Percentiles rank a stretch among this genome's conserved stretches.
Conservation (phyloP, 1,140 invertebrate genomes). For the Sesamia nonagrioides region DNA sequence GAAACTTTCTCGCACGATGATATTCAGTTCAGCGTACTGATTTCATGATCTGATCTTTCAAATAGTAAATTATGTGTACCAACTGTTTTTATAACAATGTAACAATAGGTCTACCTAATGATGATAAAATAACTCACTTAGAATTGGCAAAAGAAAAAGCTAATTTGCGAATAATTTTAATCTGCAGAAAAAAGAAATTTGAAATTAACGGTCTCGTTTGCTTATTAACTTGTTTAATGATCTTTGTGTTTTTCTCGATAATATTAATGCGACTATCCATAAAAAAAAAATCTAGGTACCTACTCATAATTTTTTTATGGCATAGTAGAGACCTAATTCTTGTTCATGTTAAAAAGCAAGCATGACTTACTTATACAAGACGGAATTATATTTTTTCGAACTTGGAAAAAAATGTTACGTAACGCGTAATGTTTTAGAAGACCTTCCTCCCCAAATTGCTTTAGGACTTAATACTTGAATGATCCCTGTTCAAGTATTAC, state of each 20-base stretch:
- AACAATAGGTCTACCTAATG: conserved; percentile 34
- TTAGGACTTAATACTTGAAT: no score
- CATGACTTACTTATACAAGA: no score
- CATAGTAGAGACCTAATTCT: no score
- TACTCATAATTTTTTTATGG: no score
- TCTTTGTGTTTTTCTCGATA: not conserved
- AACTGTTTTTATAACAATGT: conserved; percentile 28
- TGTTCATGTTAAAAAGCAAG: no score
- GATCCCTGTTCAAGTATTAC: no score
- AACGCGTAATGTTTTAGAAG: no score
- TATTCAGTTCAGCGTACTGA: conserved; percentile 56
- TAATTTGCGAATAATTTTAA: not conserved
- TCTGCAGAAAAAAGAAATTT: not conserved
- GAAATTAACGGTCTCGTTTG: not conserved
- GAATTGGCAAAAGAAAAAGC: not conserved
- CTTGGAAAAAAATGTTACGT: no score
- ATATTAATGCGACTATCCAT: no score
- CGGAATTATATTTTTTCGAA: no score
- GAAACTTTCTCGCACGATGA: conserved; percentile 61
- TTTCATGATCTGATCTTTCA: conserved; percentile 50
- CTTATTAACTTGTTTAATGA: not conserved
- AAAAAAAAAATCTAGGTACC: no score
- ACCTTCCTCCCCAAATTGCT: no score
- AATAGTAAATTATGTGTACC: conserved; percentile 44
- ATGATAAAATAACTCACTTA: not conserved